Evolutionary conservation across 92 coral and sea anemone species (phyloP).

Genomic region (Porites lobata): DNA sequence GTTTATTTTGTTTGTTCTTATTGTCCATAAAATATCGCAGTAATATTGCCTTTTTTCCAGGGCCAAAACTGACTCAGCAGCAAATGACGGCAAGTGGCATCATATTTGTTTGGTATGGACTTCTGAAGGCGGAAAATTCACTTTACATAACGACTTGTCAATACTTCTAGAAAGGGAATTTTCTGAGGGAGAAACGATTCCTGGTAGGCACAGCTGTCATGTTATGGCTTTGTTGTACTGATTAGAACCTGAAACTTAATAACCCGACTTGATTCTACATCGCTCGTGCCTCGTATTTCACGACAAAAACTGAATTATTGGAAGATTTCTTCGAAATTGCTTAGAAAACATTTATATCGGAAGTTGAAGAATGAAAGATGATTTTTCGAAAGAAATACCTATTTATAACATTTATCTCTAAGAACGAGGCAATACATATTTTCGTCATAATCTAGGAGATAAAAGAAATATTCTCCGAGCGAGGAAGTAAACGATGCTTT

Average conservation of each 20-base stretch:
- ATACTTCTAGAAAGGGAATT: background rate
- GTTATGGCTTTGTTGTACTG: background rate
- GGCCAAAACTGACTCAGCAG: constrained; percentile 2
- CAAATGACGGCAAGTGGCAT: constrained; percentile 62
- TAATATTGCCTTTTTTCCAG: background rate
- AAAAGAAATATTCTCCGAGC: too few relatives aligned
- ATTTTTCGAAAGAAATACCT: too few relatives aligned
- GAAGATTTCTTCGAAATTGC: too few relatives aligned
- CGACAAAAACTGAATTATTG: too few relatives aligned
- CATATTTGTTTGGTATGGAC: constrained; percentile 51
- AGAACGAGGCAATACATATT: too few relatives aligned
- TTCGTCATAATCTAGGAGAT: too few relatives aligned
- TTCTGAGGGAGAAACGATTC: constrained; percentile 45
- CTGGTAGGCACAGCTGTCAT: constrained; percentile 15
- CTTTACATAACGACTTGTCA: constrained; percentile 3
- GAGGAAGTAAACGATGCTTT: too few relatives aligned
- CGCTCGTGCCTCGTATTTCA: background rate
- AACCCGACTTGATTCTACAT: background rate
- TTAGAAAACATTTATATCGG: too few relatives aligned
- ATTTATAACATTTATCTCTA: too few relatives aligned
- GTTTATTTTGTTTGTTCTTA: too few relatives aligned
- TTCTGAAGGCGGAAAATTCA: constrained; percentile 3
- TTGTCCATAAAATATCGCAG: too few relatives aligned
- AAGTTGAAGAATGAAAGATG: too few relatives aligned
- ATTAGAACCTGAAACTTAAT: background rate